phyloP scores from a whole-genome alignment of 64 coral and sea anemone species.

The Actinia equina region DNA sequence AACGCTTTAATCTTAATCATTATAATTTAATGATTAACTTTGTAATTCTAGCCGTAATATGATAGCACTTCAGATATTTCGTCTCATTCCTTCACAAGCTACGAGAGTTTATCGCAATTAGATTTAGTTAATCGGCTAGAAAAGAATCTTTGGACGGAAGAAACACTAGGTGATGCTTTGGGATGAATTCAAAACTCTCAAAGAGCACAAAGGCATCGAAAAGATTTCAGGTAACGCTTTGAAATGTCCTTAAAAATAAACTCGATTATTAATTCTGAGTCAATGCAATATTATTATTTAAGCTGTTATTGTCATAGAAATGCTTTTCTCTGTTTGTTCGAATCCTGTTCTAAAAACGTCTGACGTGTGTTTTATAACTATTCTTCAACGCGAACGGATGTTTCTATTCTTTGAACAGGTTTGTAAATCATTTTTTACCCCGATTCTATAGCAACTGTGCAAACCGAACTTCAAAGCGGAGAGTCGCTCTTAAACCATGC shows the following conservation, averaged over 20 bases:
- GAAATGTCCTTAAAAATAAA: background rate
- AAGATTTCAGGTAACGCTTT: conserved; percentile 6
- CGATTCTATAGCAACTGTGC: no score
- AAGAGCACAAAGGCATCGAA: background rate
- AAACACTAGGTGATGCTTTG: background rate
- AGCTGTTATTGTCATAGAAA: background rate
- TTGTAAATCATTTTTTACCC: no score
- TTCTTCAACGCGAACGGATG: no score
- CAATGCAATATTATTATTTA: background rate
- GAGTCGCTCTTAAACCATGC: no score
- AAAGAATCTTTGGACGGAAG: background rate
- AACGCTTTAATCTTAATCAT: background rate
- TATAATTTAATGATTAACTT: conserved; percentile 7
- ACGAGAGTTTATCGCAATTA: background rate
- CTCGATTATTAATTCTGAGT: background rate
- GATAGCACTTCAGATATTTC: background rate
- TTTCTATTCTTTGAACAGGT: no score
- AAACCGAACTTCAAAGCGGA: no score
- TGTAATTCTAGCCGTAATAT: background rate
- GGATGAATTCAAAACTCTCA: background rate
- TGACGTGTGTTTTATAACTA: no score
- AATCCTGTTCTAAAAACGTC: background rate
- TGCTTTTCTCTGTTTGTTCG: background rate
- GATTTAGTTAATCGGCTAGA: background rate
- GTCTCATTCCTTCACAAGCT: background rate